Base-by-base conservation (phyloP, 2,113 vertebrate genomes). In the Heterotilapia buettikoferi region DNA sequence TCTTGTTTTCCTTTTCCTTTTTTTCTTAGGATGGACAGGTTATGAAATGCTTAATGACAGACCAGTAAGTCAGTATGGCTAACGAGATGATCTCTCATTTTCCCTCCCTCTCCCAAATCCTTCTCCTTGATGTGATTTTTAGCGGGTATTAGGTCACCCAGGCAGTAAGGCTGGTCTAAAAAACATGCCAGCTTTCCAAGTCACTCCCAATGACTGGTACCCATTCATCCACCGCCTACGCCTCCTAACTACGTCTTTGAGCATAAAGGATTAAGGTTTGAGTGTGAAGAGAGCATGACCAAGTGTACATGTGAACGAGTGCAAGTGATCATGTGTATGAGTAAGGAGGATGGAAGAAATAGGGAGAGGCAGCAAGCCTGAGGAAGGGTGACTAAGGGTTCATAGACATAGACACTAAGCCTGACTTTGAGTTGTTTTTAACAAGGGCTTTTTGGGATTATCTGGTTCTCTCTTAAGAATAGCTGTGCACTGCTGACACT, bases 121-220 rank as follows among this genome's bases (percentile, higher is more conserved):
- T 61, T 80, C 73, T 24, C 86, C 89, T 89, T 92, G 86, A 93
- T 92, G 91, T 84, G 89, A 91, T 91, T 90, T 89, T 88, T 10
- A 16, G 68, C 10, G 5, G 86, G 86, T 84, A 68, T 94, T 88
- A 89, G 91, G 89, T 89, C 91, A 88, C 86, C 40, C 52, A 89
- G 81, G 83, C 31, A 68, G 73, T 43, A 29, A n/a, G 81, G 83
- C 40, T 8, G 71, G 50, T 80, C 68, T 85, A 47, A 83, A 43
- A 66, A 90, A 84, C 2, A 47, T 54, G 4, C n/a, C 24, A 40
- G 57, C 87, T 92, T 90, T 84, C 57, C 29, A 6, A 84, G 87
- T 78, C 33, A 33, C 61, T 76, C 43, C 85, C 83, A 47, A 88
- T 13, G 26, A 88, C 86, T 84, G 90, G 86, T 90, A 88, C 86